A percentile compares a stretch with the other conserved stretches of the same genome.
Evolutionary conservation across 2,888 invertebrate genomes (phyloP).

Genomic region (Beris morrisii): DNA sequence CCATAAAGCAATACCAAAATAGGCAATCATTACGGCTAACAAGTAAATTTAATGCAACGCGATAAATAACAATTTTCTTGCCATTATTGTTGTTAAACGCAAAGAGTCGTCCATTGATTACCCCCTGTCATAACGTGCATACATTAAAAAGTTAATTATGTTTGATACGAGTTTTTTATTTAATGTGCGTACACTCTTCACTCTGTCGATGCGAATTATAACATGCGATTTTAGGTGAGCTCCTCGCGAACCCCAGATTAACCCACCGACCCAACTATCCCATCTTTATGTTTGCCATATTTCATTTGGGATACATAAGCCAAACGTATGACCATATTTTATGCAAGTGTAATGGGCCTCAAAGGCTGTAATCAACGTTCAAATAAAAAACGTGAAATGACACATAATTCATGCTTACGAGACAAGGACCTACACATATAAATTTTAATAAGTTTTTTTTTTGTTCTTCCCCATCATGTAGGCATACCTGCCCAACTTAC

Average conservation of each 20-base stretch:
- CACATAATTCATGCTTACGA: slow-evolving; percentile 43
- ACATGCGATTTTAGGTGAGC: no score
- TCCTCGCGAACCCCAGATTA: no score
- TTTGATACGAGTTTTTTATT: slow-evolving; percentile 9
- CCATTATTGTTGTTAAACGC: slow-evolving; percentile 7
- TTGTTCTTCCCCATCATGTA: neutral
- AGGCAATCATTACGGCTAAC: no score
- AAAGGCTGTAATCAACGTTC: slow-evolving; percentile 43
- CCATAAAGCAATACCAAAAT: no score
- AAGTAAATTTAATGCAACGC: slow-evolving; percentile 1
- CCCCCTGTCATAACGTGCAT: slow-evolving; percentile 16
- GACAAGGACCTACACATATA: slow-evolving; percentile 25
- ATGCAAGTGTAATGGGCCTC: no score
- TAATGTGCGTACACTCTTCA: neutral
- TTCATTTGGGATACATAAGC: no score
- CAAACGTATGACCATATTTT: no score
- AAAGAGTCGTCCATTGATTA: slow-evolving; percentile 7
- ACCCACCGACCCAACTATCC: no score
- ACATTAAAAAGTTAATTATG: slow-evolving; percentile 25
- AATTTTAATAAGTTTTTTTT: slow-evolving; percentile 33
- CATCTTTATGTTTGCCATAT: no score
- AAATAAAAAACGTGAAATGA: slow-evolving; percentile 43
- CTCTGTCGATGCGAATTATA: no score
- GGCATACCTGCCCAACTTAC: neutral
- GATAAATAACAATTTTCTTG: slow-evolving; percentile 26